Percentiles rank a stretch among this genome's conserved stretches.
Evolutionary conservation across 2,797 vertebrate genomes (phyloP).

Genomic region (Bufotes viridis): DNA sequence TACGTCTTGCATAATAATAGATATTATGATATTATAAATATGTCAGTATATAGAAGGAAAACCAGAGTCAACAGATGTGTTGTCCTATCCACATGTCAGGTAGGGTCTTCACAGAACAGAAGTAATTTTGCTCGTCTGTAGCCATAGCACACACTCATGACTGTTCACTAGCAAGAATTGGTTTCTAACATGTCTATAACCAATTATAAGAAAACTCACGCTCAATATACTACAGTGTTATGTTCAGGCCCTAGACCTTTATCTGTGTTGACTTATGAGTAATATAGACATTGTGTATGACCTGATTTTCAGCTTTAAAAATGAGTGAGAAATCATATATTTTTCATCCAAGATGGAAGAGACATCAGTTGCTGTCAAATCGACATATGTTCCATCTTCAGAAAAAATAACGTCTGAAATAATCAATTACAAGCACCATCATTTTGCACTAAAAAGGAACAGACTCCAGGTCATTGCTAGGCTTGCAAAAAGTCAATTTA

Average conservation of each 20-base stretch:
- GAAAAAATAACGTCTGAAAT: slow-evolving; percentile 28
- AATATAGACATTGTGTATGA: background rate
- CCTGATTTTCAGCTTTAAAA: background rate
- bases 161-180: background rate
- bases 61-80: background rate
- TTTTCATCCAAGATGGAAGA: background rate
- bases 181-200: background rate
- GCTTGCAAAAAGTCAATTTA: slow-evolving; percentile 10
- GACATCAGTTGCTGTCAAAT: background rate
- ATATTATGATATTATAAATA: background rate
- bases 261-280: background rate
- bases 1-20: background rate
- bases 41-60: background rate
- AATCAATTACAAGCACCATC: slow-evolving; percentile 27
- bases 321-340: background rate
- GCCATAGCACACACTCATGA: background rate
- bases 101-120: background rate
- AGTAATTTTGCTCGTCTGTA: background rate
- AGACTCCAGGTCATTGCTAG: slow-evolving; percentile 55
- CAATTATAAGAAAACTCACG: background rate
- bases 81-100: background rate
- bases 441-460: slow-evolving; percentile 50
- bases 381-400: slow-evolving; percentile 41
- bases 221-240: background rate
- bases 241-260: background rate